Base-by-base conservation (phyloP, 1,140 invertebrate genomes). In the Zophobas atratus region DNA sequence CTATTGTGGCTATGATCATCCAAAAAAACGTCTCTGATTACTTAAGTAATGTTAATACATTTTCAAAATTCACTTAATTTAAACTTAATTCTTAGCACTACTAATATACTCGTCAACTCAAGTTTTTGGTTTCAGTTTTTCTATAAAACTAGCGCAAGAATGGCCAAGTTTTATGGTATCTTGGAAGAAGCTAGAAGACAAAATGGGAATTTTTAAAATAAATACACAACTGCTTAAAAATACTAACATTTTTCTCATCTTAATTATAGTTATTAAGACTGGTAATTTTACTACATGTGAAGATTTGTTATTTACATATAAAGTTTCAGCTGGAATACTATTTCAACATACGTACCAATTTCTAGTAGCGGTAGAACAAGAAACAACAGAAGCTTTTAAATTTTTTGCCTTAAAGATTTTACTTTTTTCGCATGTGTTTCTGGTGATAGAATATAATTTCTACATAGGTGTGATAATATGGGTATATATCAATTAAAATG, bases 121-220 rank as follows among this genome's bases (percentile, higher is more conserved):
- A 39, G 8, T 34, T 6, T 2, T 39, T 8, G n/a, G 8, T 8
- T 6, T 6, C 2, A 32, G n/a, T 8, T 8, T 8, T 32, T 63
- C 33, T 39, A 43, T 43, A 80, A 6, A 34, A 4, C 46, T 81
- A 41, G 81, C 80, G 1, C 79, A 48, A 43, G 5, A 79, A 36
- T 82, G 81, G 81, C 70, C 60, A 1, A n/a, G 46, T n/a, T 72
- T 81, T 8, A 75, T 82, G 75, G 20, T 60, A 43, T 43, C 57
- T 8, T 82, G 81, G 81, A 55, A 34, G 33, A 6, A 39, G 0
- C 70, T 82, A 8, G 81, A 82, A 36, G 53, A 55, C 3, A 33
- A 60, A 36, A 81, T 82, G 81, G 60, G 49, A 38, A 34, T 5
- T 3, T 81, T 75, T 53, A 77, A 77, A 20, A 20, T 51, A 20